A percentile compares a stretch with the other conserved stretches of the same genome.
Conservation (phyloP, 2,797 vertebrate species). For the Triplophysa yarkandensis region DNA sequence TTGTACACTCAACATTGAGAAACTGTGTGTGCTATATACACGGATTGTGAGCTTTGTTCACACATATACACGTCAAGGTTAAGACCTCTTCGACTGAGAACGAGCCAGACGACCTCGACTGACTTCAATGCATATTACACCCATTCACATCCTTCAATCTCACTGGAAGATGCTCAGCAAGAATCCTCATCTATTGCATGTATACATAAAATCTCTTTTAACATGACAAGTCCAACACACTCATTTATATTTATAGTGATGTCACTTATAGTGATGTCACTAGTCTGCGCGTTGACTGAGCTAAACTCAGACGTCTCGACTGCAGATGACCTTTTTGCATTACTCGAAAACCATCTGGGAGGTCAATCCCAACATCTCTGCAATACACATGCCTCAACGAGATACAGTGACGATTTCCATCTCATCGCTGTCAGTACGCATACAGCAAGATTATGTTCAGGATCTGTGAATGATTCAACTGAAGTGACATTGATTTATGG, state of each 20-base stretch:
- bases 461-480: slow-evolving; percentile 22
- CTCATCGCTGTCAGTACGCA: slow-evolving; percentile 21
- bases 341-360: slow-evolving; percentile 60
- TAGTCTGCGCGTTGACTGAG: slow-evolving; percentile 64
- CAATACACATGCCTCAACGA: slow-evolving; percentile 2
- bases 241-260: too few species aligned
- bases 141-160: not conserved
- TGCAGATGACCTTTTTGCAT: slow-evolving; percentile 65
- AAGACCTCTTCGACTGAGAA: slow-evolving; percentile 4
- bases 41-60: not conserved
- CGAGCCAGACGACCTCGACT: slow-evolving; percentile 68
- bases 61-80: slow-evolving; percentile 24
- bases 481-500: slow-evolving; percentile 35
- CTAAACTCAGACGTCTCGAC: slow-evolving; percentile 61
- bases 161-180: not conserved
- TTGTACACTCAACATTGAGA: not conserved
- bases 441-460: not conserved
- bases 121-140: slow-evolving; percentile 59
- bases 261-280: slow-evolving; percentile 72
- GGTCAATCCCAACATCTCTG: slow-evolving; percentile 55
- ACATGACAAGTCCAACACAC: too few species aligned
- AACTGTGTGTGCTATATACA: not conserved
- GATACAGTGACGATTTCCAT: slow-evolving; percentile 41
- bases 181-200: not conserved
- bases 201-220: not conserved